Conservation (phyloP, 2,797 vertebrate species). For the Pipistrellus pygmaeus region DNA sequence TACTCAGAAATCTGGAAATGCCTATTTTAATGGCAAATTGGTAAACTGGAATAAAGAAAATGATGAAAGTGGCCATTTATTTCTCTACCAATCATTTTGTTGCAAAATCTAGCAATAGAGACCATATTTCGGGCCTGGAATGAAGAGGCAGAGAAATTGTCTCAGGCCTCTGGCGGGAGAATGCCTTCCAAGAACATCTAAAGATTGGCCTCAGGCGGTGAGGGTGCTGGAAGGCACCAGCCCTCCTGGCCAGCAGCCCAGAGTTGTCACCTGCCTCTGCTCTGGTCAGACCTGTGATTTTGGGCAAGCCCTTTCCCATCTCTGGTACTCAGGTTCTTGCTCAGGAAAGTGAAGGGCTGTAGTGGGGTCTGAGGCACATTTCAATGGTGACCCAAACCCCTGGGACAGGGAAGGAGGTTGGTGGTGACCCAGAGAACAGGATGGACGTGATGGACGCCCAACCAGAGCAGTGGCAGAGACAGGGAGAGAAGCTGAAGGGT, state of each 20-base stretch:
- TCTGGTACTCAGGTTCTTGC: not conserved
- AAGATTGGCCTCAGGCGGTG: not conserved
- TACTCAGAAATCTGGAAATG: constrained; percentile 65
- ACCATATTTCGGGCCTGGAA: not conserved
- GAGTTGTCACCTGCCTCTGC: not conserved
- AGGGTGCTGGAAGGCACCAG: not conserved
- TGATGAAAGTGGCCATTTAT: constrained; percentile 50
- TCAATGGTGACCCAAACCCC: rapidly evolving
- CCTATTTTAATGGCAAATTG: constrained; percentile 57
- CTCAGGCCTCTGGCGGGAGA: not conserved
- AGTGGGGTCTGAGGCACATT: not conserved
- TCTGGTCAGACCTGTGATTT: not conserved
- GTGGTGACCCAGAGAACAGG: not conserved
- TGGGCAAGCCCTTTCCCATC: not conserved
- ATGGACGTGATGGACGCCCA: not conserved
- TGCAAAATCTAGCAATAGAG: constrained; percentile 1
- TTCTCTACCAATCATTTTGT: constrained; percentile 43
- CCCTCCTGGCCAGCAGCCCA: not conserved
- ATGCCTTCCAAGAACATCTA: constrained; percentile 16
- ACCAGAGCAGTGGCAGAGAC: not conserved
- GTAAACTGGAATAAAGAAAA: constrained; percentile 55
- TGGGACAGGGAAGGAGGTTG: not conserved
- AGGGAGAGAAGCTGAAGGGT: not conserved
- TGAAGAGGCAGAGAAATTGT: not conserved
- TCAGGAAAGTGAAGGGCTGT: not conserved